A percentile compares a stretch with the other conserved stretches of the same genome.
Evolutionary conservation across 2,797 vertebrate species (phyloP).

Genomic region (Amphiprion clarkii): DNA sequence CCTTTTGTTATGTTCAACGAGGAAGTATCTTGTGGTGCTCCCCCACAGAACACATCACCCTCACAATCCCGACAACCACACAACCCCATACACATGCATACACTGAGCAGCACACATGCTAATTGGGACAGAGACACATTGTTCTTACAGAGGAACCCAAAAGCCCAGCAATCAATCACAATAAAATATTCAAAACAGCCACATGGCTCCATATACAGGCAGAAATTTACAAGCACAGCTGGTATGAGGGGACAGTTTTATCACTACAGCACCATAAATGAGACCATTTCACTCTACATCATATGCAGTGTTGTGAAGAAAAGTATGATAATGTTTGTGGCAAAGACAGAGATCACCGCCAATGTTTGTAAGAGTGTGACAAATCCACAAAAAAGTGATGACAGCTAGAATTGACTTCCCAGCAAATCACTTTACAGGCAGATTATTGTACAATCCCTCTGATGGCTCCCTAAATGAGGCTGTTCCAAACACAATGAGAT

Average conservation of each 20-base stretch:
- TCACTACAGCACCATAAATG: not conserved
- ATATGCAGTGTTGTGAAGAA: constrained; percentile 4
- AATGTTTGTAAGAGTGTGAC: constrained; percentile 15
- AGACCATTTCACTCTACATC: not conserved
- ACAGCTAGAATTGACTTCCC: constrained; percentile 34
- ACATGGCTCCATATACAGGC: constrained; percentile 4
- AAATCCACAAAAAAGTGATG: constrained; percentile 57
- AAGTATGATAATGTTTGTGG: not conserved
- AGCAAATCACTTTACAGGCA: constrained; percentile 47
- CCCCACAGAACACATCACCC: constrained; percentile 38
- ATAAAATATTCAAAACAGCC: constrained; percentile 37
- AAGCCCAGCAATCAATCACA: constrained; percentile 46
- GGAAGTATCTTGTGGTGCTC: constrained; percentile 45
- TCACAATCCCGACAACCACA: constrained; percentile 21
- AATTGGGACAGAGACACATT: constrained; percentile 38
- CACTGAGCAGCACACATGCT: constrained; percentile 46
- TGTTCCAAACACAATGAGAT: constrained; percentile 50
- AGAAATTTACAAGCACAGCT: constrained; percentile 25
- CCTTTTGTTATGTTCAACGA: constrained; percentile 64
- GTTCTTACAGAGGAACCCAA: constrained; percentile 25
- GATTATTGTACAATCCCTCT: constrained; percentile 48
- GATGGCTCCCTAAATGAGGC: constrained; percentile 55
- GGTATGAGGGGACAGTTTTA: not conserved
- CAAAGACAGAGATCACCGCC: not conserved
- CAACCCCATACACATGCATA: constrained; percentile 59